Evolutionary conservation across 2,797 vertebrate genomes (phyloP).

Genomic region (Anolis apletophallus): DNA sequence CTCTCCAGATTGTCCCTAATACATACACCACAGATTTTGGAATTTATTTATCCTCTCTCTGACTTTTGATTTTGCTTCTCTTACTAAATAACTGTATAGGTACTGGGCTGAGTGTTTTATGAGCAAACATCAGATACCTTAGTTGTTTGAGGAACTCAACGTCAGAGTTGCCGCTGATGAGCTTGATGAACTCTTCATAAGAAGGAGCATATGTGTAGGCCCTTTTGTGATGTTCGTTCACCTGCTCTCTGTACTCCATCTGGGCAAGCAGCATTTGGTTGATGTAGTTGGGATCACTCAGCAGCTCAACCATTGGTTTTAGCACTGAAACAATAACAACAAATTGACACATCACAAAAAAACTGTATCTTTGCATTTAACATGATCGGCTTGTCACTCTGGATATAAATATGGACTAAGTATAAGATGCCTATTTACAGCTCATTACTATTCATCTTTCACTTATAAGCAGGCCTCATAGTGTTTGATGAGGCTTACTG

Average conservation of each 20-base stretch:
- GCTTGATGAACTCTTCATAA: constrained; percentile 98
- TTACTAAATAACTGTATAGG: neutral
- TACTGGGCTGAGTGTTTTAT: constrained; percentile 21
- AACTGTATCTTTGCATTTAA: neutral
- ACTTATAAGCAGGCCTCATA: neutral
- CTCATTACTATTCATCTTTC: neutral
- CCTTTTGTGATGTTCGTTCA: constrained; percentile 95
- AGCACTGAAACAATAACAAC: constrained; percentile 80
- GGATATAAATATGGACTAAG: constrained; percentile 3
- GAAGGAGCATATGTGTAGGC: constrained; percentile 97
- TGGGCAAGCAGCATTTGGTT: constrained; percentile 94
- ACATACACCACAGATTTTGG: neutral
- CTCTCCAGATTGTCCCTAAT: neutral
- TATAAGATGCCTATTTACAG: neutral
- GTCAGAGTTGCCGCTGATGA: constrained; percentile 93
- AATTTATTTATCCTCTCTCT: constrained; percentile 18
- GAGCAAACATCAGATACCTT: constrained; percentile 82
- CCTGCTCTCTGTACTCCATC: constrained; percentile 93
- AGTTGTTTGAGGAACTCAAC: constrained; percentile 97
- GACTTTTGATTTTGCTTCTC: constrained; percentile 23
- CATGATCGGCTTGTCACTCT: neutral
- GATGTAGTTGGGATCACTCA: constrained; percentile 96
- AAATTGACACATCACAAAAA: neutral
- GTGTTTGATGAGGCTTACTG: neutral
- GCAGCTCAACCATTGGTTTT: constrained; percentile 92